Evolutionary conservation across 2,888 invertebrate species (phyloP), one percentile per base, ranked within the genome.

Genomic region (Cephus pulcher): DNA sequence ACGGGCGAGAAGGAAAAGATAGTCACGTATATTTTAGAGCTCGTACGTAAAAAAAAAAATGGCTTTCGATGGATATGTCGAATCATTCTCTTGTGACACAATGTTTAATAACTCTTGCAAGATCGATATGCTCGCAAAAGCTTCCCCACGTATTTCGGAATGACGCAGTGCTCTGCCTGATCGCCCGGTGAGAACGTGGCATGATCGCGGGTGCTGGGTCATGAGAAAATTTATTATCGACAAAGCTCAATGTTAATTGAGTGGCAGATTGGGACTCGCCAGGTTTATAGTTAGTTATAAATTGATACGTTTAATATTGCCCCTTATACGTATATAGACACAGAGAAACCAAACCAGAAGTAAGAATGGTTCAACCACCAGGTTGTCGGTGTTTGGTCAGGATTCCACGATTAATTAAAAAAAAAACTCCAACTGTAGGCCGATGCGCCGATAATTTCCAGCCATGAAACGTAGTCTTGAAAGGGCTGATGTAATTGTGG

Each of bases 11-110:
- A 81, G 80, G 81, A 84, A 84, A 83, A 83, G 82, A 86, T 91
- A 90, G 89, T 90, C 86, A 87, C 86, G 86, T 86, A 87, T 86
- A 86, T 84, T 82, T 86, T 90, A 90, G 89, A 86, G 82, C 81
- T 83, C 84, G 85, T 88, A 85, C 87, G 89, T 84, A 89, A 87
- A 11, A 87, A 87, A 87, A 85, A 33, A 88, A 85, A 88, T 56
- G 85, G 87, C 87, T 89, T 87, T 83, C 82, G 81, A 83, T 82
- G 84, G 79, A 84, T 83, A 86, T 84, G 85, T 85, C 83, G 81
- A 87, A 88, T 89, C 88, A 89, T 89, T 88, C 89, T 89, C 88
- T 90, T 88, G 87, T 12, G 86, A 87, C 85, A 88, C 87, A 88
- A 88, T 87, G 86, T 89, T 89, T 6, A 84, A 85, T 84, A 85